Evolutionary conservation across 1,140 invertebrate genomes (phyloP).

Genomic region (Megalopta genalis): DNA sequence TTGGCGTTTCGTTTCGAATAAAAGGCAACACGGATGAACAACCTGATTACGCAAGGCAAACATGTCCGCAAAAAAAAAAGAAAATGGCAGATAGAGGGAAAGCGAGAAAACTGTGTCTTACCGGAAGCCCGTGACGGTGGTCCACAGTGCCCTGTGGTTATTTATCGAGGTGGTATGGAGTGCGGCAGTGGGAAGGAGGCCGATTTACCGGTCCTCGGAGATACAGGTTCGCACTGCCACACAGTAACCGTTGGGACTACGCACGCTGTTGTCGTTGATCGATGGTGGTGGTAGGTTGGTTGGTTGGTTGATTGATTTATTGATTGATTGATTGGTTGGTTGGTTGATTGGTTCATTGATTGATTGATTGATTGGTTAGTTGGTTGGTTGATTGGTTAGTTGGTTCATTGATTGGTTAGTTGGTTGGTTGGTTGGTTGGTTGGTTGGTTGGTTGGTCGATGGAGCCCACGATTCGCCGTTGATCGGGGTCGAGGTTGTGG

Average conservation of each 20-base stretch:
- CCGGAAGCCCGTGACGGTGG: constrained; percentile 76
- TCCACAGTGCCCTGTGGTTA: constrained; percentile 77
- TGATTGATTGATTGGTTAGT: too few species aligned
- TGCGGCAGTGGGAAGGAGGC: constrained; percentile 79
- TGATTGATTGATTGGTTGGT: too few species aligned
- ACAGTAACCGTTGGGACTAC: constrained; percentile 80
- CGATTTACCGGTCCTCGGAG: constrained; percentile 80
- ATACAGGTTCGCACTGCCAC: constrained; percentile 80
- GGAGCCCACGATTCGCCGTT: constrained; percentile 61
- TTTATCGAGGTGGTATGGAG: constrained; percentile 80
- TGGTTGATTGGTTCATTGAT: too few species aligned
- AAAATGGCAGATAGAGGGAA: constrained; percentile 40
- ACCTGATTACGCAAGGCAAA: not conserved
- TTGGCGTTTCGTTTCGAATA: not conserved
- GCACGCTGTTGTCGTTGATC: constrained; percentile 76
- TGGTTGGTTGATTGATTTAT: too few species aligned
- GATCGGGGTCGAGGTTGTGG: constrained; percentile 57
- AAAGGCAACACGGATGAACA: not conserved
- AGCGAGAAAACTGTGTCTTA: constrained; percentile 73
- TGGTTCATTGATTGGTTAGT: too few species aligned
- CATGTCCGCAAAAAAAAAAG: constrained; percentile 28
- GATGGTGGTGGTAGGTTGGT: constrained; percentile 54
- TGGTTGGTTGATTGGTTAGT: constrained; percentile 33
- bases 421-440: too few species aligned
- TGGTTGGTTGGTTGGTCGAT: constrained; percentile 37